Base-by-base conservation (phyloP, 2,797 vertebrate genomes). In the Clarias platycephalus region DNA sequence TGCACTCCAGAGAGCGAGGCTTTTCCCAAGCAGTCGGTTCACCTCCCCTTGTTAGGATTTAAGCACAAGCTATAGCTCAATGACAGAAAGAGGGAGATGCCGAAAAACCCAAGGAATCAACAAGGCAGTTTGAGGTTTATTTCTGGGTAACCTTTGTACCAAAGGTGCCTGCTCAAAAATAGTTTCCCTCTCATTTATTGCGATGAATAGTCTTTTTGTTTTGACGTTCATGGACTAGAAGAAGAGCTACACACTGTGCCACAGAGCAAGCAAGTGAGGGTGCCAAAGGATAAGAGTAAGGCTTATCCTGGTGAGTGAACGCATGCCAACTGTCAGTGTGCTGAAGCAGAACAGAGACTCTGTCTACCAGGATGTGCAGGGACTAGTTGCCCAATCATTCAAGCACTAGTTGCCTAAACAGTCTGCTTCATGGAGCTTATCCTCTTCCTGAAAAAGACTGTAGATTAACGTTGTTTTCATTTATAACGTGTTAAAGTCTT, bases 131-230 rank as follows among this genome's bases (percentile, higher is more conserved):
- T 60, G 37, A 72, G 71, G 37, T 83, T 85, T 85, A 85, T 81
- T 64, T 85, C 62, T 72, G 72, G 75, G 74, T 49, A 84, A 62
- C 62, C 80, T 79, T 60, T 66, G 26, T 84, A 84, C 79, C 82
- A 64, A 66, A 75, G 75, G 53, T 67, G 72, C 28, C 81, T 34
- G 55, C 37, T 80, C 28, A 53, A 79, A 62, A 40, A 62, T 88
- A 81, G 64, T 49, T 80, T 24, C 70, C 53, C 68, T 68, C 28
- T 77, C 70, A 28, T 62, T 44, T 60, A 76, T 84, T 82, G 22
- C 20, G 15, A 67, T 88, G 84, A 93, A 90, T 87, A 40, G 78
- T 81, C 63, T 83, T 86, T 87, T 93, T 93, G 90, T 92, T 83
- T 89, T 85, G 66, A 66, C 49, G 58, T 88, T 85, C 81, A 85